Conservation (phyloP, 64 coral and sea anemone species). For the Dendrophyllia cribrosa region DNA sequence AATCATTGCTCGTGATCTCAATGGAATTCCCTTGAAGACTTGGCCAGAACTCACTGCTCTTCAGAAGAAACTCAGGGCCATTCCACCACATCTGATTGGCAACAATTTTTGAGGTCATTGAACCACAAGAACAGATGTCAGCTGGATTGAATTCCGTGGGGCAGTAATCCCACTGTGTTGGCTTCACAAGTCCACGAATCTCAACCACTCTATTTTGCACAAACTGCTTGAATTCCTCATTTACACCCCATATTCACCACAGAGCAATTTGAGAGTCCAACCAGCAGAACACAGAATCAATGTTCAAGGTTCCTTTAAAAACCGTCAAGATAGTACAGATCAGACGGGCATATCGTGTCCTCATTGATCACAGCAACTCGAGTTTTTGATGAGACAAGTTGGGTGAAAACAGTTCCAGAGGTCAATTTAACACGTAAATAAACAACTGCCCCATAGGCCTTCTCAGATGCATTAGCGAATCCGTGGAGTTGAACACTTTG, state of each 20-base stretch:
- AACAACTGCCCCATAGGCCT: no score
- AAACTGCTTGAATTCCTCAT: conserved; percentile 63
- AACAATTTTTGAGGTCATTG: conserved; percentile 20
- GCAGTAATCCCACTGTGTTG: conserved; percentile 8
- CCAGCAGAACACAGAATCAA: no score
- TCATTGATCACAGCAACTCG: no score
- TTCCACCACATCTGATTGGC: conserved; percentile 55
- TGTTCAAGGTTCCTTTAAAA: conserved; percentile 26
- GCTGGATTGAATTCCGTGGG: conserved; percentile 47
- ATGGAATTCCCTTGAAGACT: not conserved
- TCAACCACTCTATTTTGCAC: conserved; percentile 47
- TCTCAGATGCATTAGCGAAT: conserved; percentile 21
- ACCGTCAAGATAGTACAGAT: conserved; percentile 28
- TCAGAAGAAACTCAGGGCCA: conserved; percentile 10
- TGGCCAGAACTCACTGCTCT: not conserved
- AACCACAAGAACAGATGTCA: conserved; percentile 56
- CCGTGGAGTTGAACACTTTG: no score
- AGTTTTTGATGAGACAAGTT: no score
- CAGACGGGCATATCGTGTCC: no score
- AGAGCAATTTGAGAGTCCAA: no score
- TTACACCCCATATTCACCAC: conserved; percentile 17
- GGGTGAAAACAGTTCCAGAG: no score
- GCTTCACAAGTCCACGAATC: conserved; percentile 4
- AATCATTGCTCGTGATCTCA: no score
- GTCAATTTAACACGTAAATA: no score